These are phyloP conservation scores for Cephus pygmeus DNA, from an alignment of 2,888 invertebrate species.

Conservation along the genomic window DNA sequence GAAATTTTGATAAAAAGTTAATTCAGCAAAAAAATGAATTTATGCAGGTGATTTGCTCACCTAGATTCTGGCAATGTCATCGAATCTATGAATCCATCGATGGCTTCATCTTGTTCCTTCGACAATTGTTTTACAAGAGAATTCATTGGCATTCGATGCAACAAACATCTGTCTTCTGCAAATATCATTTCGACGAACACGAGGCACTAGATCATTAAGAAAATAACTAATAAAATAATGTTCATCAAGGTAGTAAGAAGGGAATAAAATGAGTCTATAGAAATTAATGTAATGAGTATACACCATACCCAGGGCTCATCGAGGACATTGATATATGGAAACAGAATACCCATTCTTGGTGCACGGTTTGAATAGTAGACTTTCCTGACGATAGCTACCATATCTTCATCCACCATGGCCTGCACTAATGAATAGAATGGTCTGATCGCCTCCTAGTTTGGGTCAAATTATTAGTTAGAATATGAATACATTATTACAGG, in stretches of 20 bases:
- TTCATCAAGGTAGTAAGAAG: background rate
- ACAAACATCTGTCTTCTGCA: slow-evolving; percentile 27
- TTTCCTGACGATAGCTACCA: slow-evolving; percentile 44
- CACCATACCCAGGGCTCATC: slow-evolving; percentile 42
- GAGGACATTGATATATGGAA: slow-evolving; percentile 36
- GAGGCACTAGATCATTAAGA: slow-evolving; percentile 24
- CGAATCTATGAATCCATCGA: slow-evolving; percentile 29
- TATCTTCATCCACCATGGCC: slow-evolving; percentile 36
- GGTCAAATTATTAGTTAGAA: background rate
- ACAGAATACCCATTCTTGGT: slow-evolving; percentile 41
- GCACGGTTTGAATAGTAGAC: slow-evolving; percentile 19
- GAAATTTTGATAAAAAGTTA: background rate
- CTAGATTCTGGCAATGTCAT: slow-evolving; percentile 26
- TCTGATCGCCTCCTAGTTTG: slow-evolving; percentile 23
- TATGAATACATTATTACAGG: background rate
- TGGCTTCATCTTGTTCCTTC: slow-evolving; percentile 20
- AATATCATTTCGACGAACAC: slow-evolving; percentile 29
- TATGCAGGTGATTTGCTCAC: background rate
- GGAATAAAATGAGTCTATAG: background rate
- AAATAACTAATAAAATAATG: background rate
- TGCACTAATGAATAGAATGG: slow-evolving; percentile 43
- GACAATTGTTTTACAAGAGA: slow-evolving; percentile 22
- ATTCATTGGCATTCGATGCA: slow-evolving; percentile 21
- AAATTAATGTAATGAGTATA: slow-evolving; percentile 2
- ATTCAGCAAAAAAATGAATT: background rate